A percentile compares a stretch with the other conserved stretches of the same genome.
Evolutionary conservation across 2,113 vertebrate genomes (phyloP).

Genomic region (Chaenogobius annularis): DNA sequence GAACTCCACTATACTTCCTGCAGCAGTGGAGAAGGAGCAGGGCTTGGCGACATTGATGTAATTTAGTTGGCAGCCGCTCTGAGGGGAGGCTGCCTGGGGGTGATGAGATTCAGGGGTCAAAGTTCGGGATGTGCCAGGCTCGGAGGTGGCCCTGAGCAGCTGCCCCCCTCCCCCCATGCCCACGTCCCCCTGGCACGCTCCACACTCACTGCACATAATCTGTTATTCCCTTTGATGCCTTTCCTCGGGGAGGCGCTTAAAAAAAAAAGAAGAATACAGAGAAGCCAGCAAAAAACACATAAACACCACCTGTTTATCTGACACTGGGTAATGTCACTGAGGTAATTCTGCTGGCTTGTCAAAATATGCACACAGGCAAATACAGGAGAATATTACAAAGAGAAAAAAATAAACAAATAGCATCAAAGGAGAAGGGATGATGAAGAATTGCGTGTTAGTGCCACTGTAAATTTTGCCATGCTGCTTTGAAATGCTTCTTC

Average conservation of each 20-base stretch:
- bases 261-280: constrained; percentile 21
- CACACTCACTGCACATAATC: constrained; percentile 65
- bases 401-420: constrained; percentile 52
- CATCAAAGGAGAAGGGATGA: constrained; percentile 36
- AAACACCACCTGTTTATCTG: constrained; percentile 76
- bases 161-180: constrained; percentile 27
- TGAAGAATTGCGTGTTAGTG: constrained; percentile 10
- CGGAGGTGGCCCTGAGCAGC: constrained; percentile 56
- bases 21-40: constrained; percentile 29
- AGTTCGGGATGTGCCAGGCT: constrained; percentile 64
- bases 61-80: constrained; percentile 67
- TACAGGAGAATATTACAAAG: constrained; percentile 38
- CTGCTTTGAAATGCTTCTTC: constrained; percentile 38
- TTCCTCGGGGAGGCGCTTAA: constrained; percentile 58
- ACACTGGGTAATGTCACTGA: constrained; percentile 41
- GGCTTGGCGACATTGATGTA: constrained; percentile 63
- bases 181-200: constrained; percentile 59
- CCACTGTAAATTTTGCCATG: constrained; percentile 32
- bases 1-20: constrained; percentile 33
- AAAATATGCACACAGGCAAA: constrained; percentile 52
- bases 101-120: constrained; percentile 43
- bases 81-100: constrained; percentile 34
- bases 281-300: constrained; percentile 37
- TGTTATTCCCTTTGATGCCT: constrained; percentile 75
- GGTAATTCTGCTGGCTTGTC: constrained; percentile 58